These are phyloP conservation scores for Teleopsis dalmanni DNA, from an alignment of 1,140 invertebrate species.

Conservation along the genomic window DNA sequence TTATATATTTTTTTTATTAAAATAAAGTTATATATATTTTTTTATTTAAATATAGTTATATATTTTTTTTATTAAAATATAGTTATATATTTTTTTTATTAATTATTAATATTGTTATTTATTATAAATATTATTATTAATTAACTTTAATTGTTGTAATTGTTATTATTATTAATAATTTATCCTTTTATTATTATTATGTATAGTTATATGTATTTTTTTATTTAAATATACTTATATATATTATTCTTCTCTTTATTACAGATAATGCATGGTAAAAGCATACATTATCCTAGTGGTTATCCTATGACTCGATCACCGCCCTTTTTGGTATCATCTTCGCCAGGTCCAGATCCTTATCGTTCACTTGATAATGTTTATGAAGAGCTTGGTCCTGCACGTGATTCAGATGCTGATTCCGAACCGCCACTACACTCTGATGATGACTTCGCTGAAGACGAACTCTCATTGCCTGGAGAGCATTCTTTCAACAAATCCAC, in stretches of 20 bases:
- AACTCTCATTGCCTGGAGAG: constrained; percentile 53
- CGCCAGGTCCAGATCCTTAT: constrained; percentile 60
- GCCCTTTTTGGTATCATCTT: constrained; percentile 59
- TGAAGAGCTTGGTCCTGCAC: constrained; percentile 53
- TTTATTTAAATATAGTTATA: too few species aligned
- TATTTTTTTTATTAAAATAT: too few species aligned
- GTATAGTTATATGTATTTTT: too few species aligned
- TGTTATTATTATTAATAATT: not conserved
- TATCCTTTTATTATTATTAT: not conserved
- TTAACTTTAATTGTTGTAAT: not conserved
- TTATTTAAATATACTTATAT: too few species aligned
- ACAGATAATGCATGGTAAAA: constrained; percentile 63
- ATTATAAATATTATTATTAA: too few species aligned
- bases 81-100: too few species aligned
- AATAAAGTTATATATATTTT: too few species aligned
- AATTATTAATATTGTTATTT: too few species aligned
- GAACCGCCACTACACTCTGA: constrained; percentile 55
- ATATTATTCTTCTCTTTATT: constrained; percentile 32
- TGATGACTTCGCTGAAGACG: constrained; percentile 63
- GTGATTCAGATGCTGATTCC: constrained; percentile 56
- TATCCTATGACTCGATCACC: constrained; percentile 51
- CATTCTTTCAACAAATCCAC: constrained; percentile 45
- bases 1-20: too few species aligned
- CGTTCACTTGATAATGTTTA: constrained; percentile 62
- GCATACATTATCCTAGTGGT: constrained; percentile 50